Evolutionary conservation across 2,888 invertebrate species (phyloP).

Genomic region (Rhagonycha lutea): DNA sequence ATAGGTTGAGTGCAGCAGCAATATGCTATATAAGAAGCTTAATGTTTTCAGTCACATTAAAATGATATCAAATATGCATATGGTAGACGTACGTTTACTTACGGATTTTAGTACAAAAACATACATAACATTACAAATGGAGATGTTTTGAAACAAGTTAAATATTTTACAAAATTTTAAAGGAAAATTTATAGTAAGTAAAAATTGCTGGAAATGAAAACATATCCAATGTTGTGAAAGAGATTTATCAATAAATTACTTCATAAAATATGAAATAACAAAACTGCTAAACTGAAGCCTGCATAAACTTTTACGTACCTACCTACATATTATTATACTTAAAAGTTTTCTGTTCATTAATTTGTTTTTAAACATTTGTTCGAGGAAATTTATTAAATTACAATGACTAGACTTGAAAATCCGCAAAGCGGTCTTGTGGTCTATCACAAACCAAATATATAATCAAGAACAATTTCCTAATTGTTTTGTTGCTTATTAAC

Average conservation of each 20-base stretch:
- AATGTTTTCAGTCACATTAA: conserved; percentile 56
- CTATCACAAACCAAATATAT: no score
- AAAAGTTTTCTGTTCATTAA: no score
- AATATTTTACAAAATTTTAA: neutral
- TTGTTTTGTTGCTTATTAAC: no score
- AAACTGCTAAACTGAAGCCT: neutral
- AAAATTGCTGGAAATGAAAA: neutral
- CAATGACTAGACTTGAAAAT: no score
- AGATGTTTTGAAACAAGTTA: neutral
- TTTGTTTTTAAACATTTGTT: no score
- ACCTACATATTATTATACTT: no score
- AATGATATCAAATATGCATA: conserved; percentile 59
- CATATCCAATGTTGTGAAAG: neutral
- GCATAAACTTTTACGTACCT: neutral
- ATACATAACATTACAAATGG: conserved; percentile 3
- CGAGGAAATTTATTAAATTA: no score
- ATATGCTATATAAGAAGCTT: conserved; percentile 57
- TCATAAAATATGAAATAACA: neutral
- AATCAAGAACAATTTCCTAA: no score
- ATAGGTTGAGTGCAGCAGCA: conserved; percentile 61
- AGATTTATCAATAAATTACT: neutral
- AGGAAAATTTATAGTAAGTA: neutral
- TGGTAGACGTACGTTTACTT: conserved; percentile 50
- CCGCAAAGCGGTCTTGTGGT: no score
- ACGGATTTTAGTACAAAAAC: conserved; percentile 43